A percentile compares a stretch with the other conserved stretches of the same genome.
phyloP scores from a whole-genome alignment of 1,140 invertebrate species.

The Pararge aegeria region DNA sequence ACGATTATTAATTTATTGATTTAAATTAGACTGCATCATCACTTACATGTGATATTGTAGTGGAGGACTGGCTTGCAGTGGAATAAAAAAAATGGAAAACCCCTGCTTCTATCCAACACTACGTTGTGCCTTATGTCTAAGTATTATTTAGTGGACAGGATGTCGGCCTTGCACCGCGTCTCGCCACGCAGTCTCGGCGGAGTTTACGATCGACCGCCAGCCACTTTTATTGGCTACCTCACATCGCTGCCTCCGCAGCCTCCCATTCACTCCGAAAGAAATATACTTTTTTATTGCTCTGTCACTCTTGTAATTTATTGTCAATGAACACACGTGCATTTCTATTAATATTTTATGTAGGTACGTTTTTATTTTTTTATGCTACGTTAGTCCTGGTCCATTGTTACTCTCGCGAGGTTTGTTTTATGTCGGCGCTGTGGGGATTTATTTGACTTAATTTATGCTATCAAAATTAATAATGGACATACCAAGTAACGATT shows the following conservation, averaged over 20 bases:
- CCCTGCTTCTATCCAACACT: too few species aligned
- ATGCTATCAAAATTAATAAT: background rate
- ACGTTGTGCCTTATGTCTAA: slow-evolving; percentile 23
- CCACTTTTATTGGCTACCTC: slow-evolving; percentile 78
- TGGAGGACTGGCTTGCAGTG: too few species aligned
- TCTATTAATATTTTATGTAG: slow-evolving; percentile 79
- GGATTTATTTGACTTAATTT: slow-evolving; percentile 41
- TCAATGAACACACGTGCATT: slow-evolving; percentile 77
- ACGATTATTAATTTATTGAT: too few species aligned
- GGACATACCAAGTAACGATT: too few species aligned
- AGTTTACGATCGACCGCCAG: slow-evolving; percentile 70
- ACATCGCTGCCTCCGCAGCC: slow-evolving; percentile 71
- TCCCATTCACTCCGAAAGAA: slow-evolving; percentile 76
- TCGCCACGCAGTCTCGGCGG: slow-evolving; percentile 76
- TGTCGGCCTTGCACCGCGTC: slow-evolving; percentile 57
- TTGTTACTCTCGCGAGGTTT: slow-evolving; percentile 52
- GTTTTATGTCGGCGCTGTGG: slow-evolving; percentile 49
- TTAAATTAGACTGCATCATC: too few species aligned
- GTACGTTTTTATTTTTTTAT: slow-evolving; percentile 49
- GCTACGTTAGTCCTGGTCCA: slow-evolving; percentile 41
- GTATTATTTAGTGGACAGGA: slow-evolving; percentile 37
- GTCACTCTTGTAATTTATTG: slow-evolving; percentile 77
- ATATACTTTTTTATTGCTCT: slow-evolving; percentile 77
- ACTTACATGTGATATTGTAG: too few species aligned
- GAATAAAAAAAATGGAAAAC: too few species aligned